Conservation (phyloP, 1,140 invertebrate species). For the Pentalonia nigronervosa region DNA sequence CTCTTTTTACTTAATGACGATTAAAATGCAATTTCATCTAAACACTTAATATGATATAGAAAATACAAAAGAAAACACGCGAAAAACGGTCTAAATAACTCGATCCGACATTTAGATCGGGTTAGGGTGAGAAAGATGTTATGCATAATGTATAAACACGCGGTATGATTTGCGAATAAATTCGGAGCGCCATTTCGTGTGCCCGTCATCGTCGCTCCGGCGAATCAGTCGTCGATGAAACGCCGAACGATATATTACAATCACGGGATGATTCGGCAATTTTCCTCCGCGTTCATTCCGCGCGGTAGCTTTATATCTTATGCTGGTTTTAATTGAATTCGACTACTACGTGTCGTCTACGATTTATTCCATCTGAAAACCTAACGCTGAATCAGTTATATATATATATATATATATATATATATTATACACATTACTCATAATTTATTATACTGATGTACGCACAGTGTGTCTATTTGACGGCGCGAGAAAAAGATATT, state of each 20-base stretch:
- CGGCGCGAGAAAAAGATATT: not conserved
- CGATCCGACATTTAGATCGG: not conserved
- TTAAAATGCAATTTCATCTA: slow-evolving; percentile 1
- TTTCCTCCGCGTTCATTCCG: not conserved
- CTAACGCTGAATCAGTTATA: not conserved
- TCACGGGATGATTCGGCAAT: not conserved
- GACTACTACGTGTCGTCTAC: not conserved
- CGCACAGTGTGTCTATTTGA: not conserved
- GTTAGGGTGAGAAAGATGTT: not conserved
- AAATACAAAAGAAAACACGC: not conserved
- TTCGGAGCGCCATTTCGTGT: not conserved
- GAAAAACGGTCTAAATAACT: slow-evolving; percentile 11
- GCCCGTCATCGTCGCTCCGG: not conserved
- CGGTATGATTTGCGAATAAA: slow-evolving; percentile 38
- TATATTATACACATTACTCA: not conserved
- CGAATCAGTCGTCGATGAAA: not conserved
- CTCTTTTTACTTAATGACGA: not conserved
- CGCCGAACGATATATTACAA: not conserved
- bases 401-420: not conserved
- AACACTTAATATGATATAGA: not conserved
- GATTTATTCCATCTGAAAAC: not conserved
- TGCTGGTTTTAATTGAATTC: not conserved
- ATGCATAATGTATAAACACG: not conserved
- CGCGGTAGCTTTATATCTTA: not conserved
- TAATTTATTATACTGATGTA: not conserved